A percentile compares a stretch with the other conserved stretches of the same genome.
These are phyloP conservation scores for Amazona vittata DNA, from an alignment of 2,113 vertebrate species.

Conservation along the genomic window DNA sequence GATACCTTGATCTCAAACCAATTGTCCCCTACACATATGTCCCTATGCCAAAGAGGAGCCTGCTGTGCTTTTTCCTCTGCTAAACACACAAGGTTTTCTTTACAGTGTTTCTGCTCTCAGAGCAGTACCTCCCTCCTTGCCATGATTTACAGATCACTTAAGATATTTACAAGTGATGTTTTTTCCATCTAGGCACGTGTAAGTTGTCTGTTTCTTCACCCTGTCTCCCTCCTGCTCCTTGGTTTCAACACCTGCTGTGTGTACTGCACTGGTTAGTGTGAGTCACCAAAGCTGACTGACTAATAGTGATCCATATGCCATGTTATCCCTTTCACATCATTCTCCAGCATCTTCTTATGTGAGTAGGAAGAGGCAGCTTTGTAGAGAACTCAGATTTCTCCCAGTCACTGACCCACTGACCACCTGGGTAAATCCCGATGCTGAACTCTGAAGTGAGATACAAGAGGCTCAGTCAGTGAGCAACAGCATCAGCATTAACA, in stretches of 20 bases:
- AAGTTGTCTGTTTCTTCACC: not conserved
- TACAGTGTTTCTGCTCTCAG: not conserved
- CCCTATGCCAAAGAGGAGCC: not conserved
- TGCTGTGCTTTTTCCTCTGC: not conserved
- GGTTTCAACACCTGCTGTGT: not conserved
- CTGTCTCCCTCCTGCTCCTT: not conserved
- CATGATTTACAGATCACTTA: conserved; percentile 15
- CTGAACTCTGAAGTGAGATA: not conserved
- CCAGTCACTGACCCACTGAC: not conserved
- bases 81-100: not conserved
- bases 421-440: not conserved
- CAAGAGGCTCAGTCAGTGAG: not conserved
- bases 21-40: not conserved
- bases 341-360: not conserved
- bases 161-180: not conserved
- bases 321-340: not conserved
- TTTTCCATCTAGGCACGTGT: conserved; percentile 1
- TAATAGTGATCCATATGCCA: not conserved
- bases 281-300: conserved; percentile 24
- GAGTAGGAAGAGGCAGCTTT: not conserved
- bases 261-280: not conserved
- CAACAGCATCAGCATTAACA: not conserved
- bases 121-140: not conserved
- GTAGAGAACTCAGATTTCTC: not conserved
- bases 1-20: not conserved